These are phyloP conservation scores for Erebia ligea DNA, from an alignment of 2,888 invertebrate species.

Conservation along the genomic window DNA sequence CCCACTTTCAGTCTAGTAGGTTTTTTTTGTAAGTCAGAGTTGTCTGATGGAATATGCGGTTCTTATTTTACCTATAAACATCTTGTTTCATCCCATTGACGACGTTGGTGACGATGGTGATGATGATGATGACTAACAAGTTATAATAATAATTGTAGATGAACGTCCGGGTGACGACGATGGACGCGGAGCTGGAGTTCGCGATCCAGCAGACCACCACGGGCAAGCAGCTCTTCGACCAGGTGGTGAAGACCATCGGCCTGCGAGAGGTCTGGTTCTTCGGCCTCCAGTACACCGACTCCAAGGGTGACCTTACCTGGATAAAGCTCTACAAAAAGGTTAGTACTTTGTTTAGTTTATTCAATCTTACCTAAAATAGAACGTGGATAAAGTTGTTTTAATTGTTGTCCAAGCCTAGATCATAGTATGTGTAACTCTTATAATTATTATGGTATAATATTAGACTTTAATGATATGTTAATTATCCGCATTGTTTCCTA, in stretches of 20 bases:
- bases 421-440: neutral
- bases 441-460: neutral
- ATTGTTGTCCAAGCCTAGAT: neutral
- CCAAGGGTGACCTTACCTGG: constrained; percentile 99
- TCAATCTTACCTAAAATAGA: neutral
- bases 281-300: constrained; percentile 99
- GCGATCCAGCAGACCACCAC: constrained; percentile 99
- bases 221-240: constrained; percentile 99
- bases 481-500: no score
- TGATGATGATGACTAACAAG: neutral
- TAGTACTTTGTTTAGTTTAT: constrained; percentile 57
- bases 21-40: no score
- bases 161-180: constrained; percentile 99
- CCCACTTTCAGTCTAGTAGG: no score
- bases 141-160: constrained; percentile 83
- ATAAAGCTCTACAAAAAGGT: constrained; percentile 99
- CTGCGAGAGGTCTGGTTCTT: constrained; percentile 99
- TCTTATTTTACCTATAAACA: no score
- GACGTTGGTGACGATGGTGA: no score
- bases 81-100: no score
- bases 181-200: constrained; percentile 99
- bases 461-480: neutral
- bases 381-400: neutral
- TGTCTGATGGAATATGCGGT: no score
- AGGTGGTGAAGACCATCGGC: constrained; percentile 99